Evolutionary conservation across 2,797 vertebrate species (phyloP).

Genomic region (Chaetodon trifasciatus): DNA sequence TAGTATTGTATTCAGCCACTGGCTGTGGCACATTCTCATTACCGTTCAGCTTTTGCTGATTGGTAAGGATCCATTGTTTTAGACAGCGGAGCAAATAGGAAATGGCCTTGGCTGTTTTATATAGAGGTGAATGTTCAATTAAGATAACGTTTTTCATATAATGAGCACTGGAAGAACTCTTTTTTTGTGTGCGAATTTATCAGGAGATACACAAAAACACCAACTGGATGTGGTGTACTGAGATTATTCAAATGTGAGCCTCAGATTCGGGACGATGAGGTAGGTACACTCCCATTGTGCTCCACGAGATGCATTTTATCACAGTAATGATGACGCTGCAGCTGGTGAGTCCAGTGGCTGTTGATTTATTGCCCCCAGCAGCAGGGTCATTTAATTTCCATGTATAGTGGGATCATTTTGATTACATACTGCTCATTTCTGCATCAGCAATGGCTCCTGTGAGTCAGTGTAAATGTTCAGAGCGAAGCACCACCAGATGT

Average conservation of each 20-base stretch:
- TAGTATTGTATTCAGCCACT: slow-evolving; percentile 56
- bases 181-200: slow-evolving; percentile 59
- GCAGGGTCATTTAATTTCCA: slow-evolving; percentile 81
- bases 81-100: slow-evolving; percentile 61
- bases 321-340: slow-evolving; percentile 78
- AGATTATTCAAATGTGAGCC: slow-evolving; percentile 61
- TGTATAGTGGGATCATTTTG: slow-evolving; percentile 80
- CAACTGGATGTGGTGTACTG: slow-evolving; percentile 43
- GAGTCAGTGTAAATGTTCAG: slow-evolving; percentile 78
- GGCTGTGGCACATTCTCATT: slow-evolving; percentile 64
- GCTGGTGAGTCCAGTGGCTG: slow-evolving; percentile 75
- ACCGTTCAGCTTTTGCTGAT: slow-evolving; percentile 65
- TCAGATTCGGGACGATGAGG: slow-evolving; percentile 39
- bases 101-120: slow-evolving; percentile 62
- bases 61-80: slow-evolving; percentile 76
- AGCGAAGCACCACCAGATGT: slow-evolving; percentile 76
- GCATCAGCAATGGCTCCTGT: slow-evolving; percentile 75
- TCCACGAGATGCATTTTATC: slow-evolving; percentile 66
- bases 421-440: slow-evolving; percentile 78
- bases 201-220: slow-evolving; percentile 66
- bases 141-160: slow-evolving; percentile 77
- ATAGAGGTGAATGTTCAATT: slow-evolving; percentile 81
- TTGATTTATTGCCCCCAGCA: slow-evolving; percentile 78
- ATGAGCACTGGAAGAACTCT: slow-evolving; percentile 49
- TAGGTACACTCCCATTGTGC: slow-evolving; percentile 47